Base-by-base conservation (phyloP, 2,797 vertebrate species). In the Adrianichthys oophorus region DNA sequence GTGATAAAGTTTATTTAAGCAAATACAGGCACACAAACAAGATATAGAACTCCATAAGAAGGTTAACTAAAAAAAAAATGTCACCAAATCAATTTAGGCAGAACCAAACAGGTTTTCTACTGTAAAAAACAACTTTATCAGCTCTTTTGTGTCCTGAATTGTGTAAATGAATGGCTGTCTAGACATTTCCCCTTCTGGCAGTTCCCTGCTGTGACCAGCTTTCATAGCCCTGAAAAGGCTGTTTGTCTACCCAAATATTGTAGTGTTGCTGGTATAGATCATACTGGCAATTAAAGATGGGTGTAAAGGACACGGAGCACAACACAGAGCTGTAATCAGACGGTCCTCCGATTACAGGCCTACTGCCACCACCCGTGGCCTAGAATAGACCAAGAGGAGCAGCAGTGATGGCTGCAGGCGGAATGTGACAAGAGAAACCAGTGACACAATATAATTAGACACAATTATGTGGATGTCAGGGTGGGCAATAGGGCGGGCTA, bases 341-440 rank as follows among this genome's bases (percentile, higher is more conserved):
- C 16, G 76, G 52, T 61, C 68, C 75, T 76, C 60, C 83, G 85
- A 91, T 90, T 89, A 90, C 78, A 90, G 88, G 72, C 83, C 82
- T 76, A 50, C 80, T 52, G 47, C 84, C 80, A 73, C 83, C 70
- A 68, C 80, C 15, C 74, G 76, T 68, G 83, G 81, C 85, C 85
- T 46, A 82, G 87, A 90, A 90, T 90, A 90, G 87, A 87, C 74
- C 74, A 47, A 72, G 79, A 84, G 84, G 82, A 87, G 77, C 50
- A 17, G 69, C 60, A 65, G 53, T 21, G 59, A 76, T 12, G 74
- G 72, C 71, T 48, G 72, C 78, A 62, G 74, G 79, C 57, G 55
- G 80, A 74, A 79, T 65, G 65, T 57, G 65, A 81, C 81, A 81
- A 80, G 83, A 78, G 78, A 78, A 82, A 85, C 70, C 70, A 78